These are phyloP conservation scores for Elymnias hypermnestra DNA, from an alignment of 1,140 invertebrate genomes.

Conservation along the genomic window DNA sequence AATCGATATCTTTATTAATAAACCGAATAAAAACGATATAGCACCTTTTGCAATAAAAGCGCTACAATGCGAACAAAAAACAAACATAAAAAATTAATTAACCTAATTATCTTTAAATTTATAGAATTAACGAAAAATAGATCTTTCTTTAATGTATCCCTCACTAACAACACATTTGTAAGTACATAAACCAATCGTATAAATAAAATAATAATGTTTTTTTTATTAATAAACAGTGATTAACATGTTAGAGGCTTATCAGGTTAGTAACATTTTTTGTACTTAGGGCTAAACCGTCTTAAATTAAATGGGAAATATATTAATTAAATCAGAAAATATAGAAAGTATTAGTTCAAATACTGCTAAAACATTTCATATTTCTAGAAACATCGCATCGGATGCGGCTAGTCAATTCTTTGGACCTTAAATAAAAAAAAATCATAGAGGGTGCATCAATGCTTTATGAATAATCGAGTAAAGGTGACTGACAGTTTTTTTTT, in stretches of 20 bases:
- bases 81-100: slow-evolving; percentile 11
- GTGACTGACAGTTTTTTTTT: too few species aligned
- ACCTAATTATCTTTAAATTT: slow-evolving; percentile 12
- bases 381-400: slow-evolving; percentile 41
- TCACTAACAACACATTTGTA: slow-evolving; percentile 41
- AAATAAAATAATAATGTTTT: slow-evolving; percentile 46
- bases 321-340: slow-evolving; percentile 28
- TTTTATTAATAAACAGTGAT: slow-evolving; percentile 6
- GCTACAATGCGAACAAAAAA: slow-evolving; percentile 12
- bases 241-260: slow-evolving; percentile 25
- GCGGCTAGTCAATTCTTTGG: slow-evolving; percentile 54
- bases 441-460: slow-evolving; percentile 12
- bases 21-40: neutral
- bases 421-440: slow-evolving; percentile 60
- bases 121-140: slow-evolving; percentile 42
- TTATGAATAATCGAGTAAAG: neutral
- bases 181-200: slow-evolving; percentile 66
- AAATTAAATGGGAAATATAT: slow-evolving; percentile 26
- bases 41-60: neutral
- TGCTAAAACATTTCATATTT: slow-evolving; percentile 47
- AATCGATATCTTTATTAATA: too few species aligned
- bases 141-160: slow-evolving; percentile 34
- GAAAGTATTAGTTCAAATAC: slow-evolving; percentile 44
- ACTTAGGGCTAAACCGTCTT: slow-evolving; percentile 46
- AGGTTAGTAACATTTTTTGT: slow-evolving; percentile 61